Conservation (phyloP, 2,797 vertebrate genomes). For the Cyprinodon diabolis region DNA sequence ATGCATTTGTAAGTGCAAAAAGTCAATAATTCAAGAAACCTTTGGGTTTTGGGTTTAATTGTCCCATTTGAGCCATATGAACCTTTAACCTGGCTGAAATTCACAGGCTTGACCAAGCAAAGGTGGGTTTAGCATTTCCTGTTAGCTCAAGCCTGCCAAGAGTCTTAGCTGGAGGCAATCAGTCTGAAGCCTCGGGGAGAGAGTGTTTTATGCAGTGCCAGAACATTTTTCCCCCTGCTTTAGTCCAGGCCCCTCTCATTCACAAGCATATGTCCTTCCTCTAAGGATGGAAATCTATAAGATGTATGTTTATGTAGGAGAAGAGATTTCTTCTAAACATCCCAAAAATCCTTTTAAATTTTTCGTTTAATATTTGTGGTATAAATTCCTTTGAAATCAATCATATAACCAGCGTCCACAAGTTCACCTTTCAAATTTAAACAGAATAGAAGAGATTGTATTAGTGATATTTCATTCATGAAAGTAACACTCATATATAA, state of each 20-base stretch:
- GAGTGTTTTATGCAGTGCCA: slow-evolving; percentile 61
- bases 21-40: neutral
- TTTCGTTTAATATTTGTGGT: slow-evolving; percentile 6
- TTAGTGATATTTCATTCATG: no score
- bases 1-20: no score
- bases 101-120: slow-evolving; percentile 25
- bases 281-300: slow-evolving; percentile 18
- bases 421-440: no score
- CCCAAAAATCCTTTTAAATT: slow-evolving; percentile 12
- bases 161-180: slow-evolving; percentile 46
- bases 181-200: slow-evolving; percentile 48
- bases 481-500: neutral
- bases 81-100: slow-evolving; percentile 30
- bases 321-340: slow-evolving; percentile 22
- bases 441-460: no score
- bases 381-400: neutral
- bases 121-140: slow-evolving; percentile 56
- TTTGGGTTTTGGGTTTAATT: slow-evolving; percentile 33
- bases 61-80: slow-evolving; percentile 18
- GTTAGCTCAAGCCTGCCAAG: slow-evolving; percentile 44
- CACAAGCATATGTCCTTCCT: slow-evolving; percentile 36
- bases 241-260: slow-evolving; percentile 36
- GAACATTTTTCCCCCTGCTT: slow-evolving; percentile 39
- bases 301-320: slow-evolving; percentile 15
- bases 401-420: no score